Evolutionary conservation across 1,140 invertebrate species (phyloP), one percentile per base, ranked within the genome.

Genomic region (Leucophenga varia): DNA sequence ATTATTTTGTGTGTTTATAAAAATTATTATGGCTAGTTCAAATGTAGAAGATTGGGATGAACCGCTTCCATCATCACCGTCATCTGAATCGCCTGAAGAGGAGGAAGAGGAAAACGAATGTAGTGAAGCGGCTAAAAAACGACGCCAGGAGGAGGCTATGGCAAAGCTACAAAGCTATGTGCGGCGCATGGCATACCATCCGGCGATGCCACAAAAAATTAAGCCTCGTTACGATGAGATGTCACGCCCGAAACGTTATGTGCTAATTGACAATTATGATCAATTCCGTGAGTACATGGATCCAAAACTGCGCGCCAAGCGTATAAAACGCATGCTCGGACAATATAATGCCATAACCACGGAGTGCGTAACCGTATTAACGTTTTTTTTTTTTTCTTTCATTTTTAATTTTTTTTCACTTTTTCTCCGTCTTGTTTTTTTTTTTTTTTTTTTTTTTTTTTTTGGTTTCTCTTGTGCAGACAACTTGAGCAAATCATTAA

Each of bases 311-410:
- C 42, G 69, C 5, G 64, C 57, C 12, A 56, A 59, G 42, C 61
- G 69, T 22, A 45, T 72, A 6, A 72, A 57, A 42, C 49, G 60
- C 3, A 55, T 67, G 53, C 31, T 65, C 32, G 49, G 59, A 21
- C 61, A 63, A 25, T 53, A 57, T 17, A 54, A 61, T 30, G 54
- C 64, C 21, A 72, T 72, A 10, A 67, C 69, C 2, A 69, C 61
- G 1, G 69, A 72, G 68, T 72, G 49, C 58, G 65, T 63, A 7
- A n/a, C n/a, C n/a, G n/a, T n/a, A n/a, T n/a, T n/a, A n/a, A n/a
- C n/a, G n/a, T n/a, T n/a, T n/a, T n/a, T n/a, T n/a, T n/a, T n/a
- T n/a, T n/a, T n/a, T n/a, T n/a, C 6, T 25, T 34, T 18, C 2
- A 10, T 10, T 6, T 2, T 12, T 20, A 25, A 18, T 17, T 9